A percentile compares a stretch with the other conserved stretches of the same genome.
Evolutionary conservation across 2,113 vertebrate genomes (phyloP).

Genomic region (Burhinus bistriatus): DNA sequence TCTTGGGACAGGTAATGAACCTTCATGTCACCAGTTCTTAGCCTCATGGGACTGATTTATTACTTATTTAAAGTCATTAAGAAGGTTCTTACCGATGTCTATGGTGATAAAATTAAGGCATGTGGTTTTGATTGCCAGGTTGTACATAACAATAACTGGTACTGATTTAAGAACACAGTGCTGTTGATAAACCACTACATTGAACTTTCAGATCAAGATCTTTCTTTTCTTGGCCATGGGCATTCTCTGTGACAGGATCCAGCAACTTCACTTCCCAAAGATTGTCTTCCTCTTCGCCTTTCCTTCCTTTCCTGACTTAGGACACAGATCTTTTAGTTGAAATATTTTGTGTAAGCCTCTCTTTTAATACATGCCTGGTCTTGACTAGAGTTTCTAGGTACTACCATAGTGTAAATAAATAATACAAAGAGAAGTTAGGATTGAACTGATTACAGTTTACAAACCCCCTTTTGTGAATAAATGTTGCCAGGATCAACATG

Average conservation of each 20-base stretch:
- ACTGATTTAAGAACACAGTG: background rate
- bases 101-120: background rate
- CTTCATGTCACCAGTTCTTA: background rate
- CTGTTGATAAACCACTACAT: background rate
- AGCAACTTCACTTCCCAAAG: background rate
- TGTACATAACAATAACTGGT: background rate
- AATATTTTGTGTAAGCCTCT: background rate
- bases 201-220: background rate
- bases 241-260: background rate
- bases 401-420: conserved; percentile 9
- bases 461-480: background rate
- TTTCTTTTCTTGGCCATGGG: background rate
- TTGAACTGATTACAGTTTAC: conserved; percentile 13
- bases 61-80: background rate
- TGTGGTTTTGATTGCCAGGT: background rate
- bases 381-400: background rate
- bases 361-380: background rate
- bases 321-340: background rate
- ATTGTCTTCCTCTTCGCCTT: background rate
- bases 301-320: background rate
- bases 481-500: conserved; percentile 24
- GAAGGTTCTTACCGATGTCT: background rate
- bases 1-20: background rate
- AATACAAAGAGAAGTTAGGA: background rate
- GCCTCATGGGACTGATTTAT: background rate